These are phyloP conservation scores for Cinclus mexicanus DNA, from an alignment of 2,113 vertebrate species.

Conservation along the genomic window DNA sequence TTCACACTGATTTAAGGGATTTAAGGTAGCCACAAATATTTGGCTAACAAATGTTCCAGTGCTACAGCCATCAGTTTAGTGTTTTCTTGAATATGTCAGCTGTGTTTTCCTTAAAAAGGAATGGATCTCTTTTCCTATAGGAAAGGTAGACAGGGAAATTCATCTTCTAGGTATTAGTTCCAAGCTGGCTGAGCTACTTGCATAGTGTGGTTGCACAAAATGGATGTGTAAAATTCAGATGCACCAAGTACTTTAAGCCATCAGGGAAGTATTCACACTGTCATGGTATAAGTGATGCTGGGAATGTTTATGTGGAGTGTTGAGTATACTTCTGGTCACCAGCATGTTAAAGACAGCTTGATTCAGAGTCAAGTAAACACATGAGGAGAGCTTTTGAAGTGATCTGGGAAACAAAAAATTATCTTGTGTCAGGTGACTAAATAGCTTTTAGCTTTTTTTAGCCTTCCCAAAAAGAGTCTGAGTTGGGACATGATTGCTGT, in stretches of 20 bases:
- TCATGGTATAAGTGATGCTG: neutral
- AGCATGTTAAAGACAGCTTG: neutral
- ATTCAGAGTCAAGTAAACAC: neutral
- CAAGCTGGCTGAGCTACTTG: neutral
- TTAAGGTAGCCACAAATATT: neutral
- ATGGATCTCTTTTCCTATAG: neutral
- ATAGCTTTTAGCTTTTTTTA: constrained; percentile 42
- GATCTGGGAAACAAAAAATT: neutral
- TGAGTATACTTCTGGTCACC: neutral
- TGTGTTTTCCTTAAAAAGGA: neutral
- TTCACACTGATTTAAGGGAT: neutral
- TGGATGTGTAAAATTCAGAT: neutral
- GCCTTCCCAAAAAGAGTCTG: constrained; percentile 15
- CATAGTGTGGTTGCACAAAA: neutral
- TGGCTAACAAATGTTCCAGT: neutral
- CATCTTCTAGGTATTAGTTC: neutral
- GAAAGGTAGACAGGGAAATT: neutral
- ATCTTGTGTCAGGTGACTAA: constrained; percentile 8
- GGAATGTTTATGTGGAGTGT: neutral
- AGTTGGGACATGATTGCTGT: constrained; percentile 13
- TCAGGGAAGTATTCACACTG: neutral
- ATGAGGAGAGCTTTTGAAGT: neutral
- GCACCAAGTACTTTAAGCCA: neutral
- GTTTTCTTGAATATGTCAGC: neutral
- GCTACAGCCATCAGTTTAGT: neutral